Conservation (phyloP, 1,140 invertebrate genomes). For the Helicoverpa zea region DNA sequence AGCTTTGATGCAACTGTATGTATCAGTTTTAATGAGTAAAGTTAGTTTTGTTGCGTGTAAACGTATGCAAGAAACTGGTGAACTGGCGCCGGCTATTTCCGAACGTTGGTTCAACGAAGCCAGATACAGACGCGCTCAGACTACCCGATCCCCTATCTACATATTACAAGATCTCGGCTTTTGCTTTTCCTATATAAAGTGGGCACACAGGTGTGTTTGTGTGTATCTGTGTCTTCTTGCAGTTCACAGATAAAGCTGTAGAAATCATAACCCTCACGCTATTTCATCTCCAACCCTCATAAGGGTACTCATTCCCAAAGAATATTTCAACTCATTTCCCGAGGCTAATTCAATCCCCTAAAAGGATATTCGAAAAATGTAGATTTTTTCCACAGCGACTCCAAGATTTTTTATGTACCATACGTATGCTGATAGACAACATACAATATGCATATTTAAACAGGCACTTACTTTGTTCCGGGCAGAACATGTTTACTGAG, state of each 20-base stretch:
- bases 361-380: slow-evolving; percentile 24
- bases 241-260: not conserved
- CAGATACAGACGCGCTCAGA: slow-evolving; percentile 33
- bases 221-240: not conserved
- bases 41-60: slow-evolving; percentile 29
- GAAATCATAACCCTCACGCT: not conserved
- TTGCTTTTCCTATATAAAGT: slow-evolving; percentile 12
- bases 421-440: slow-evolving; percentile 41
- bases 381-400: slow-evolving; percentile 16
- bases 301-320: slow-evolving; percentile 2
- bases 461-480: slow-evolving; percentile 53
- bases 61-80: slow-evolving; percentile 28
- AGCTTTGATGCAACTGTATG: slow-evolving; percentile 23
- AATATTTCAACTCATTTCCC: slow-evolving; percentile 12
- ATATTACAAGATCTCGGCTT: slow-evolving; percentile 20
- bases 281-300: not conserved
- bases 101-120: slow-evolving; percentile 6
- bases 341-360: slow-evolving; percentile 27
- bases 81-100: slow-evolving; percentile 26
- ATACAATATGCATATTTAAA: slow-evolving; percentile 54
- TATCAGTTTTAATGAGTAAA: slow-evolving; percentile 35
- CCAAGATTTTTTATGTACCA: slow-evolving; percentile 36
- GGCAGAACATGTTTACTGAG: slow-evolving; percentile 57
- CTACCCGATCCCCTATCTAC: slow-evolving; percentile 31
- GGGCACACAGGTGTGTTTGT: not conserved